Evolutionary conservation across 1,140 invertebrate species (phyloP), one percentile per base, ranked within the genome.

Genomic region (Galleria mellonella): DNA sequence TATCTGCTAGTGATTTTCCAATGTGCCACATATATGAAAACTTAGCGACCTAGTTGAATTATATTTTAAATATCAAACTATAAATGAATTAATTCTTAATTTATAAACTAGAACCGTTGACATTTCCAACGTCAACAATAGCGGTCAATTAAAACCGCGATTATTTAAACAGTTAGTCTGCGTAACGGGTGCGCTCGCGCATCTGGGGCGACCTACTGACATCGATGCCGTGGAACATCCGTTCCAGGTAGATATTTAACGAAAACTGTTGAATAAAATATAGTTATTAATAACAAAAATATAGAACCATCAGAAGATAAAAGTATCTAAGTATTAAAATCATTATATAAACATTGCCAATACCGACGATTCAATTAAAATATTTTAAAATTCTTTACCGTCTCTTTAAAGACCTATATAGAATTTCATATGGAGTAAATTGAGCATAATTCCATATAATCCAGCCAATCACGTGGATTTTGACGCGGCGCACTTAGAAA

Each of bases 201-300:
- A 78, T 68, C 70, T 74, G 68, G 72, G 65, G 56, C 69, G 70
- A 35, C 73, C 72, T 60, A 79, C 70, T 83, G 72, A 83, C 78
- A 78, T 68, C 62, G 61, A 72, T 48, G 44, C 31, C 44, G 41
- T 53, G 50, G 29, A 55, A 49, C 50, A 23, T 23, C 17, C 17
- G 17, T 23, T 23, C 17, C 17, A 23, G 17, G 17, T 23, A 23
- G 2, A 23, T 23, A 23, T 23, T 6, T 23, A 6, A 23, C 6
- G 17, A 3, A 23, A 23, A 23, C 17, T 23, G 2, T 23, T 6
- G 2, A 3, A 23, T 6, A 23, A 23, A 23, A 23, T n/a, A 58
- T 58, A 55, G 17, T 6, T 23, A 6, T 3, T 23, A 23, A 23
- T 6, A 6, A 23, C 17, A 23, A 23, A 23, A 23, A 23, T 3